Evolutionary conservation across 2,797 vertebrate species (phyloP).

Genomic region (Tarsius wallacei): DNA sequence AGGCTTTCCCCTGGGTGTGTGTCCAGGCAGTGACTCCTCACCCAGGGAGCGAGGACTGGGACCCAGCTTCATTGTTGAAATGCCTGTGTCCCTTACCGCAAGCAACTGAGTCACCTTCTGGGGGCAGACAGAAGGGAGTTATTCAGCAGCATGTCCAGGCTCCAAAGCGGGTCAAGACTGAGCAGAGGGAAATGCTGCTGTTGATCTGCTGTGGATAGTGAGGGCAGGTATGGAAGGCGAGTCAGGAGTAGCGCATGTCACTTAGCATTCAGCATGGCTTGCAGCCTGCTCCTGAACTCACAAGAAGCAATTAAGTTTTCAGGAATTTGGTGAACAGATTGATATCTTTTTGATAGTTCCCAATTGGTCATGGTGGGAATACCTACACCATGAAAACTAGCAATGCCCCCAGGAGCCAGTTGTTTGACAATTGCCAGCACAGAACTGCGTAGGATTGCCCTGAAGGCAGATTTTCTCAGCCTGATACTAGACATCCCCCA

Average conservation of each 20-base stretch:
- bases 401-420: too few relatives aligned
- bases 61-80: too few relatives aligned
- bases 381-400: neutral
- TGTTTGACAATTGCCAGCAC: neutral
- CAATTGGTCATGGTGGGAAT: neutral
- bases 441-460: fast-evolving
- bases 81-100: neutral
- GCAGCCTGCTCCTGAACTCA: neutral
- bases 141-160: neutral
- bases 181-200: neutral
- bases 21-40: neutral
- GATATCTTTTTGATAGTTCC: neutral
- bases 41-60: neutral
- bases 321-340: neutral
- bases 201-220: neutral
- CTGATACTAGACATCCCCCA: neutral
- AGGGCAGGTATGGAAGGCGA: fast-evolving
- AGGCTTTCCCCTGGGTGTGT: neutral
- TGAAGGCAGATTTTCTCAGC: neutral
- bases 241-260: neutral
- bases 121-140: neutral
- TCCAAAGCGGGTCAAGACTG: neutral
- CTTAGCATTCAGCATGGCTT: neutral
- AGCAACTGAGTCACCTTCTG: neutral
- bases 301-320: neutral